Evolutionary conservation across 2,797 vertebrate species (phyloP).

Genomic region (Dryobates pubescens): DNA sequence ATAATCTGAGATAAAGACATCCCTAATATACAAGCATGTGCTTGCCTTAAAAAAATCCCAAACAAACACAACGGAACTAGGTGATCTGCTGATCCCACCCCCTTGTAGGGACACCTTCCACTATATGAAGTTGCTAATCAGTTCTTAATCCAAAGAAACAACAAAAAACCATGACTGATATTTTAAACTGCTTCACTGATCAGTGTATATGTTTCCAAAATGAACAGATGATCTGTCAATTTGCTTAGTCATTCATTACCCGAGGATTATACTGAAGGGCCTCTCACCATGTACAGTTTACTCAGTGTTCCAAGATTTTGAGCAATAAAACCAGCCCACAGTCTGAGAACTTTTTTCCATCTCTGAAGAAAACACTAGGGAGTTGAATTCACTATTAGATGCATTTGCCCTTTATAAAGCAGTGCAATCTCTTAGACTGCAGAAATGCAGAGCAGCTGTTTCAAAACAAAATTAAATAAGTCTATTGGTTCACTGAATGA

Average conservation of each 20-base stretch:
- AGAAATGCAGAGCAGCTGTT: slow-evolving; percentile 32
- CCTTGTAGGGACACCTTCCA: no score
- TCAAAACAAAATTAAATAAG: slow-evolving; percentile 5
- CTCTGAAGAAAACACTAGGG: neutral
- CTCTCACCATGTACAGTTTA: neutral
- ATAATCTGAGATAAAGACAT: neutral
- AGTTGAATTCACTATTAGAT: neutral
- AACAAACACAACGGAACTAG: neutral
- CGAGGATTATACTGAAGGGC: neutral
- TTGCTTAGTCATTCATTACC: neutral
- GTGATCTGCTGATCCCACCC: no score
- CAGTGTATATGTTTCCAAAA: neutral
- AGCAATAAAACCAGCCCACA: neutral
- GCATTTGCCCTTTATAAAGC: slow-evolving; percentile 5
- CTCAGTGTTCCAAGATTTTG: neutral
- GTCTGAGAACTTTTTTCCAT: neutral
- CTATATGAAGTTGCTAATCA: neutral
- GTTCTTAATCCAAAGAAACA: neutral
- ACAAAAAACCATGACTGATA: neutral
- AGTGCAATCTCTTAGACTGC: neutral
- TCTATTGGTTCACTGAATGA: neutral
- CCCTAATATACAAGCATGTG: neutral
- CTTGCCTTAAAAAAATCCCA: neutral
- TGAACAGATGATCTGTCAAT: neutral
- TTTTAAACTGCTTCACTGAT: neutral